Conservation (phyloP, 2,113 vertebrate genomes). For the Otocyon megalotis region DNA sequence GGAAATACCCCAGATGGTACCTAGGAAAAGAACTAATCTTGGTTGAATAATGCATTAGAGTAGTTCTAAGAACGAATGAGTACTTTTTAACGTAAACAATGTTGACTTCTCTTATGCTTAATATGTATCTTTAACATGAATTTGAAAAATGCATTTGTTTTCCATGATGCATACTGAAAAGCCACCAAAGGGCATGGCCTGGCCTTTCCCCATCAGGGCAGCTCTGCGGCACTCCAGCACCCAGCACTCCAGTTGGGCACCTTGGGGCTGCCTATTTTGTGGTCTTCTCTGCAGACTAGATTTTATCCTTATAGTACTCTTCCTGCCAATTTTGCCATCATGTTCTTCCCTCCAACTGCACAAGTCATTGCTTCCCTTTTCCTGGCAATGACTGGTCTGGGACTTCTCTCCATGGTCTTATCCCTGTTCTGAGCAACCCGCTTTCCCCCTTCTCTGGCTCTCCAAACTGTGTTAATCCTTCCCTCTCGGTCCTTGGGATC, state of each 20-base stretch:
- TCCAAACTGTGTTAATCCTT: not conserved
- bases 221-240: not conserved
- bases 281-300: not conserved
- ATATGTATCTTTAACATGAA: not conserved
- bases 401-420: not conserved
- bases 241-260: not conserved
- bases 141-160: not conserved
- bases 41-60: not conserved
- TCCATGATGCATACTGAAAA: not conserved
- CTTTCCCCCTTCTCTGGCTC: not conserved
- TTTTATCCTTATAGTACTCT: not conserved
- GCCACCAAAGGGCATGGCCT: too few species aligned
- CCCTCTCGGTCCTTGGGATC: not conserved
- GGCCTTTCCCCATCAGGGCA: not conserved
- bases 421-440: not conserved
- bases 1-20: not conserved
- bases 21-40: not conserved
- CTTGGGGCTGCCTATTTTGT: not conserved
- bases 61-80: not conserved
- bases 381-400: not conserved
- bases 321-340: not conserved
- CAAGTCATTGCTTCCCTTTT: not conserved
- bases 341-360: not conserved
- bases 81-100: not conserved
- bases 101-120: not conserved